phyloP scores from a whole-genome alignment of 2,797 vertebrate genomes.

The Potorous gilbertii region DNA sequence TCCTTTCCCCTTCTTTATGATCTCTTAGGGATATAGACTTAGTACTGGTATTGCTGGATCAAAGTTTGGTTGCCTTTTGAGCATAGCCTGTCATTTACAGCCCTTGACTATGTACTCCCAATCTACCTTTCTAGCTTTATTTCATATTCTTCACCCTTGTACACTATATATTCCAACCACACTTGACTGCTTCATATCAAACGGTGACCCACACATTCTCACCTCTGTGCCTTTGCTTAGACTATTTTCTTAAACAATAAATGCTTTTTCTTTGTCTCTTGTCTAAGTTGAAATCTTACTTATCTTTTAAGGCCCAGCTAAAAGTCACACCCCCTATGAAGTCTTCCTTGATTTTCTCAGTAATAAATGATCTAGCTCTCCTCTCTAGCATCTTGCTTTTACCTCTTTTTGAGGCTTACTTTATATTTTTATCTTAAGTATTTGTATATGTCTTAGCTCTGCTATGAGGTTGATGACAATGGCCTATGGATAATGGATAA shows the following conservation, averaged over 20 bases:
- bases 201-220: background rate
- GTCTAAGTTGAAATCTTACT: background rate
- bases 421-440: background rate
- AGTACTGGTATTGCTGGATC: background rate
- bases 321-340: rapidly evolving
- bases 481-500: background rate
- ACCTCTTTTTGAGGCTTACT: background rate
- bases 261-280: background rate
- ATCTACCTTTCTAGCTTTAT: background rate
- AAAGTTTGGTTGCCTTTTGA: background rate
- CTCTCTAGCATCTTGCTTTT: background rate
- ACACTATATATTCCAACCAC: background rate
- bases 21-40: background rate
- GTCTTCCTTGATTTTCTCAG: background rate
- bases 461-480: background rate
- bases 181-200: background rate
- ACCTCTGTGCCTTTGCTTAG: background rate
- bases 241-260: background rate
- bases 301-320: background rate
- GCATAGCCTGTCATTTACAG: background rate
- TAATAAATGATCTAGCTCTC: background rate
- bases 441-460: background rate
- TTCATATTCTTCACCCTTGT: background rate
- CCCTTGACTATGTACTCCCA: background rate
- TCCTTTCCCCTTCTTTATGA: background rate